Percentiles rank a stretch among this genome's conserved stretches.
phyloP scores from a whole-genome alignment of 2,113 vertebrate genomes.

The Carassius auratus region DNA sequence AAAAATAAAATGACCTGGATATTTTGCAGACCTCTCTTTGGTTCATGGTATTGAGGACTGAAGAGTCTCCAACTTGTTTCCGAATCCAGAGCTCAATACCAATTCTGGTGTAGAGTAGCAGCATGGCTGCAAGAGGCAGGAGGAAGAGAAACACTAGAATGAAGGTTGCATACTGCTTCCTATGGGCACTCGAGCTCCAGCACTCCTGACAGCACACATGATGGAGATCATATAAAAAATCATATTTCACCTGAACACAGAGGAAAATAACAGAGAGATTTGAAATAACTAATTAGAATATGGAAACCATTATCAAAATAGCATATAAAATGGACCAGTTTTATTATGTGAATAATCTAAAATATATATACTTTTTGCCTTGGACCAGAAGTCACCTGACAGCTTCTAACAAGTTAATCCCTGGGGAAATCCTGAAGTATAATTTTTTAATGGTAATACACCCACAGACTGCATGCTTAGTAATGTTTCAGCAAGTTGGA shows the following conservation, averaged over 20 bases:
- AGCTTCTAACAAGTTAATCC: not conserved
- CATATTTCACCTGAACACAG: slow-evolving; percentile 78
- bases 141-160: slow-evolving; percentile 83
- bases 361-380: not conserved
- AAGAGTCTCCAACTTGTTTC: slow-evolving; percentile 79
- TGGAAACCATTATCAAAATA: not conserved
- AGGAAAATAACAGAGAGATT: not conserved
- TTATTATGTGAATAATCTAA: no score
- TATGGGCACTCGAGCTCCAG: slow-evolving; percentile 72
- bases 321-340: no score
- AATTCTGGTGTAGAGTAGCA: slow-evolving; percentile 80
- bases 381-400: not conserved
- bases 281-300: not conserved
- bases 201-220: slow-evolving; percentile 83
- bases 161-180: slow-evolving; percentile 78
- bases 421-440: not conserved
- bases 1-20: slow-evolving; percentile 66
- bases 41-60: slow-evolving; percentile 79
- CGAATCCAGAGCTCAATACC: slow-evolving; percentile 80
- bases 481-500: not conserved
- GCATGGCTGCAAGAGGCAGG: slow-evolving; percentile 77
- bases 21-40: slow-evolving; percentile 80
- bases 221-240: slow-evolving; percentile 81
- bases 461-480: not conserved
- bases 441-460: not conserved